Percentiles rank a stretch among this genome's conserved stretches.
These are phyloP conservation scores for Coptodon rendalli DNA, from an alignment of 2,113 vertebrate genomes.

Conservation along the genomic window DNA sequence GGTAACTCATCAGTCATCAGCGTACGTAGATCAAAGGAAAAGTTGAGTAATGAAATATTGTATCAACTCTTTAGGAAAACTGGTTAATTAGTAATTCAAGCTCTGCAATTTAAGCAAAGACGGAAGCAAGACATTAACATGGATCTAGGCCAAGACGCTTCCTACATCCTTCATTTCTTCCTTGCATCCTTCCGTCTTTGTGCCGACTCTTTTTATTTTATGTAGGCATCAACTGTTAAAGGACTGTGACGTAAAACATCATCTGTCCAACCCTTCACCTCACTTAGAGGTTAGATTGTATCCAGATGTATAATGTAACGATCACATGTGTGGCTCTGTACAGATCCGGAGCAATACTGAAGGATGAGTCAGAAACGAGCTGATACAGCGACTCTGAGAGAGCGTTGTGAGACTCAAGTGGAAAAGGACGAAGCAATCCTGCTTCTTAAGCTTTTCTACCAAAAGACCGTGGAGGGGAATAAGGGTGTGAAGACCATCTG, in stretches of 20 bases:
- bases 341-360: not conserved
- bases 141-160: not conserved
- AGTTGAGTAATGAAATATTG: not conserved
- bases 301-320: not conserved
- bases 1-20: not conserved
- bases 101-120: not conserved
- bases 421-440: not conserved
- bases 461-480: not conserved
- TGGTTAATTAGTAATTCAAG: not conserved
- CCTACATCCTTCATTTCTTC: not conserved
- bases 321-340: not conserved
- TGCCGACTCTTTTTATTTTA: not conserved
- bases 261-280: not conserved
- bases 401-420: not conserved
- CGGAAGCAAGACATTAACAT: not conserved
- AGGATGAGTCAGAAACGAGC: not conserved
- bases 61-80: not conserved
- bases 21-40: not conserved
- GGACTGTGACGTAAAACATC: not conserved
- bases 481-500: constrained; percentile 30
- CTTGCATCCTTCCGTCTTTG: not conserved
- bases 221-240: not conserved
- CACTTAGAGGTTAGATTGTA: not conserved
- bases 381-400: not conserved
- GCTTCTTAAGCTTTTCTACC: not conserved